phyloP scores from a whole-genome alignment of 2,113 vertebrate species.

The Semicossyphus pulcher region DNA sequence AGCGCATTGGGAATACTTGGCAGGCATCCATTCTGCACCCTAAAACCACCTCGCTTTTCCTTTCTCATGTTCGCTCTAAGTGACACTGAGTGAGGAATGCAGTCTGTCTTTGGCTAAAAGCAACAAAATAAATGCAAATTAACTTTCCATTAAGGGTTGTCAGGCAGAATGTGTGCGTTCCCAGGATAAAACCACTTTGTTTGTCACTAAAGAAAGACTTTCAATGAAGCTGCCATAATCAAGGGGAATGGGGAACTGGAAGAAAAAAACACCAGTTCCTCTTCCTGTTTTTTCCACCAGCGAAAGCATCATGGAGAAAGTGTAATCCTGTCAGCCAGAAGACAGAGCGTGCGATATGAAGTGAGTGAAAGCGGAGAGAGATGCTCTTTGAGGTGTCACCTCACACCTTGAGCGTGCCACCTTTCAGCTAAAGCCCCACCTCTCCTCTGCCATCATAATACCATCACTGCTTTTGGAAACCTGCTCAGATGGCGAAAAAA shows the following conservation, averaged over 20 bases:
- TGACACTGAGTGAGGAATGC: constrained; percentile 43
- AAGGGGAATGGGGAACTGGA: background rate
- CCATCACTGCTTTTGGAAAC: constrained; percentile 1
- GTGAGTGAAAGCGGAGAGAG: constrained; percentile 8
- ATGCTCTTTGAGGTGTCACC: constrained; percentile 40
- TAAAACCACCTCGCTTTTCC: background rate
- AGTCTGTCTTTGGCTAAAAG: constrained; percentile 37
- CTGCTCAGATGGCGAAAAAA: constrained; percentile 29
- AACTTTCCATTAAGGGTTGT: constrained; percentile 44
- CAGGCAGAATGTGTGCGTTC: constrained; percentile 12
- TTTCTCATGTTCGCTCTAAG: constrained; percentile 40
- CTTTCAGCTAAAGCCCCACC: constrained; percentile 5
- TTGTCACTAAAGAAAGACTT: constrained; percentile 24
- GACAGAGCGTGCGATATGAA: background rate
- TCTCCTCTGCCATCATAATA: background rate
- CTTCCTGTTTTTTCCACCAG: background rate
- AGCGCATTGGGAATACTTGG: constrained; percentile 51
- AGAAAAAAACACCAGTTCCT: background rate
- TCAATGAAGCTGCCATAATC: constrained; percentile 20
- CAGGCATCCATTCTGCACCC: constrained; percentile 31
- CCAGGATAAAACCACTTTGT: constrained; percentile 26
- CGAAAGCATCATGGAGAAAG: constrained; percentile 15
- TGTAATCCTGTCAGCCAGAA: constrained; percentile 36
- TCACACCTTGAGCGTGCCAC: constrained; percentile 24
- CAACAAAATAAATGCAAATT: constrained; percentile 64